A percentile compares a stretch with the other conserved stretches of the same genome.
phyloP scores from a whole-genome alignment of 2,113 vertebrate genomes.

The Salvator merianae region DNA sequence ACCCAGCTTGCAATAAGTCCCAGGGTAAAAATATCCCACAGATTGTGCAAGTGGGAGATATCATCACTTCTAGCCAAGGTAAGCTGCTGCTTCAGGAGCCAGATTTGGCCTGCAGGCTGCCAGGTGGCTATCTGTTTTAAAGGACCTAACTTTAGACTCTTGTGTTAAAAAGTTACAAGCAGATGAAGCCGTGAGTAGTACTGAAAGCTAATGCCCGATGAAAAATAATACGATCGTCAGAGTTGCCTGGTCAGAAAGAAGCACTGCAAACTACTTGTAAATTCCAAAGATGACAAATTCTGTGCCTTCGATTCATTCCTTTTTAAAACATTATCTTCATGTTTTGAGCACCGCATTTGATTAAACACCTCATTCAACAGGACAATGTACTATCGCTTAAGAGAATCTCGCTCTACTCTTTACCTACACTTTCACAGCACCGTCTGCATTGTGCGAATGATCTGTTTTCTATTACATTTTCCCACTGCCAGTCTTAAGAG shows the following conservation, averaged over 20 bases:
- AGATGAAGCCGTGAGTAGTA: not conserved
- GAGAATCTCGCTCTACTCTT: not conserved
- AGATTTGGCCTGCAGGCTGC: not conserved
- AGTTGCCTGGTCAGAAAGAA: conserved; percentile 1
- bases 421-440: not conserved
- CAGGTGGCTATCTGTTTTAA: conserved; percentile 14
- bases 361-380: not conserved
- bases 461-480: not conserved
- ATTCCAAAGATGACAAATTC: conserved; percentile 18
- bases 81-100: not conserved
- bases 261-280: conserved; percentile 5
- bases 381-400: not conserved
- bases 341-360: not conserved
- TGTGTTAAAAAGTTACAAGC: conserved; percentile 21
- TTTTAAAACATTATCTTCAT: not conserved
- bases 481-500: not conserved
- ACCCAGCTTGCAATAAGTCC: not conserved
- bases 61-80: not conserved
- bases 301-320: not conserved
- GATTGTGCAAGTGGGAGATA: not conserved
- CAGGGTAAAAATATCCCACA: not conserved
- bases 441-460: not conserved
- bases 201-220: conserved; percentile 25
- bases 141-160: conserved; percentile 26
- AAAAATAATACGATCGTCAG: conserved; percentile 27